These are phyloP conservation scores for Larimichthys polyactis DNA, from an alignment of 2,113 vertebrate species.

Conservation along the genomic window DNA sequence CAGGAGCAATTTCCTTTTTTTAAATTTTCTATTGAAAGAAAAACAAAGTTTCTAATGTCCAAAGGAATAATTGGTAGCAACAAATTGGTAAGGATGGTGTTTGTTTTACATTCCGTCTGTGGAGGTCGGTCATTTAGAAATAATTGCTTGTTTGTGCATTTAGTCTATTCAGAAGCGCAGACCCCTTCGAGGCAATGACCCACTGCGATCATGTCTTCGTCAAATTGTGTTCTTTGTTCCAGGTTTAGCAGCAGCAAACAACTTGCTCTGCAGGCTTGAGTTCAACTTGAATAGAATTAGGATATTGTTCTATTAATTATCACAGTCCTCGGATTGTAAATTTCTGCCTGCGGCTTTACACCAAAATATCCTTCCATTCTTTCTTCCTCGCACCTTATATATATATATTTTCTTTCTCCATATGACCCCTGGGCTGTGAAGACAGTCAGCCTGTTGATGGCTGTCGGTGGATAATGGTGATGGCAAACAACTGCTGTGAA, in stretches of 20 bases:
- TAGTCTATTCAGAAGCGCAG: neutral
- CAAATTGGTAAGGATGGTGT: neutral
- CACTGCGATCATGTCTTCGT: conserved; percentile 4
- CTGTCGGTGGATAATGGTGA: neutral
- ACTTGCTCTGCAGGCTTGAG: conserved; percentile 11
- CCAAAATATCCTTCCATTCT: neutral
- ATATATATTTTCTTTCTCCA: neutral
- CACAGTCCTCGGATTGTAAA: neutral
- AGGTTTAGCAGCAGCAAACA: conserved; percentile 21
- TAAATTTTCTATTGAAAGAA: neutral
- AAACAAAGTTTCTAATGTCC: conserved; percentile 29
- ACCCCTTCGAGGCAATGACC: conserved; percentile 39
- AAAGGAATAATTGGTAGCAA: conserved; percentile 30
- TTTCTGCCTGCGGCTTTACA: neutral
- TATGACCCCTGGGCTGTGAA: neutral
- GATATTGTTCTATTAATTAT: conserved; percentile 45
- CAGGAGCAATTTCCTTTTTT: neutral
- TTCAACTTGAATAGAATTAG: conserved; percentile 16
- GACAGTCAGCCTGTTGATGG: conserved; percentile 16
- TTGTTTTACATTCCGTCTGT: conserved; percentile 25
- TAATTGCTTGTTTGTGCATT: conserved; percentile 63
- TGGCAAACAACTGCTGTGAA: conserved; percentile 17
- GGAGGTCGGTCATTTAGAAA: conserved; percentile 42
- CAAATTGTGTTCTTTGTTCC: conserved; percentile 27
- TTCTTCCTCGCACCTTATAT: neutral